phyloP scores from a whole-genome alignment of 53 echinoderm and acorn worm genomes.

The Henricia sp. region DNA sequence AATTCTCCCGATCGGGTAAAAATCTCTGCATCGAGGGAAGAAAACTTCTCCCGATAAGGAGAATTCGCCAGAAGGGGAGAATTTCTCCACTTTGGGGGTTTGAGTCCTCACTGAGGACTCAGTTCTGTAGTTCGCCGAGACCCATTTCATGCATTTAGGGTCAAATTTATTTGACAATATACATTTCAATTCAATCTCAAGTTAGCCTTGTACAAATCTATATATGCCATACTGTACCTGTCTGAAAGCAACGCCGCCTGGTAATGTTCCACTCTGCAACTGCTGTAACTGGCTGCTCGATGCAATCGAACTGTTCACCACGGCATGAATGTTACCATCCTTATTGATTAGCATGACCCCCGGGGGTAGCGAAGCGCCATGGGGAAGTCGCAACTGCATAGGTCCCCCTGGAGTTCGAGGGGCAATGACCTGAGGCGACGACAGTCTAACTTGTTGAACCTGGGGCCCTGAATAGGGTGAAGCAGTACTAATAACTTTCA shows the following conservation, averaged over 20 bases:
- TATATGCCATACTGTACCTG: constrained; percentile 97
- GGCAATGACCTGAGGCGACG: constrained; percentile 86
- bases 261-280: constrained; percentile 51
- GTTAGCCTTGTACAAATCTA: too few relatives aligned
- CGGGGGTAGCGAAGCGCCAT: constrained; percentile 80
- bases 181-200: too few relatives aligned
- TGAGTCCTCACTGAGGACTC: too few relatives aligned
- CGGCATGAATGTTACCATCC: constrained; percentile 88
- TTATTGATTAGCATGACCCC: constrained; percentile 92
- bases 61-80: too few relatives aligned
- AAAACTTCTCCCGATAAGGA: too few relatives aligned
- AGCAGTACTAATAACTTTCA: constrained; percentile 52
- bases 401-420: constrained; percentile 72
- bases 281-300: constrained; percentile 45
- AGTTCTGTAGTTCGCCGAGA: too few relatives aligned
- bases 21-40: too few relatives aligned
- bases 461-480: constrained; percentile 49
- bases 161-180: too few relatives aligned
- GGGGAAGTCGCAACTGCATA: constrained; percentile 83
- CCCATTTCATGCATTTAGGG: too few relatives aligned
- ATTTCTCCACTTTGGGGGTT: too few relatives aligned
- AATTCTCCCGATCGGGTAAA: too few relatives aligned
- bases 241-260: constrained; percentile 75
- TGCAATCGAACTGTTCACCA: constrained; percentile 66
- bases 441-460: constrained; percentile 79